Conservation (phyloP, 53 echinoderm and acorn worm genomes). For the Patiria pectinifera region DNA sequence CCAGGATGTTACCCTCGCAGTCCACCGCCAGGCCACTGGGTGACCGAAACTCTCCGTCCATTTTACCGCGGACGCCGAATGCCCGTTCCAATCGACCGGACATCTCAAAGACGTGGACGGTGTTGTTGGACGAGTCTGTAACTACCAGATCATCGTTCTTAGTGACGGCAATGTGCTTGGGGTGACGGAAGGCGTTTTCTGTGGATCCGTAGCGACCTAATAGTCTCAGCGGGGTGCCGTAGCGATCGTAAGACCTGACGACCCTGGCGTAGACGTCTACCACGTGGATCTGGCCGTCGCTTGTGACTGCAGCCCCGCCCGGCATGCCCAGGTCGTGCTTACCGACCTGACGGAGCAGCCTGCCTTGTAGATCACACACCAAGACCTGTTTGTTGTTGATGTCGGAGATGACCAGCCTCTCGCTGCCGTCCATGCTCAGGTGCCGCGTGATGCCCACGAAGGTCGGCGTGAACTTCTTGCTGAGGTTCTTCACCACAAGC, state of each 20-base stretch:
- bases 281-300: conserved; percentile 83
- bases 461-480: conserved; percentile 78
- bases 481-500: conserved; percentile 73
- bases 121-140: conserved; percentile 76
- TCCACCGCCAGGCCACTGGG: conserved; percentile 83
- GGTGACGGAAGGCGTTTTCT: conserved; percentile 78
- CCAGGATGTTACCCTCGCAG: conserved; percentile 77
- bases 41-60: conserved; percentile 76
- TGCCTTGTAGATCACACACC: conserved; percentile 77
- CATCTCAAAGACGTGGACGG: conserved; percentile 83
- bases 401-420: conserved; percentile 81
- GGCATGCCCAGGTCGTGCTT: conserved; percentile 87
- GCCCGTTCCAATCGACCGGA: conserved; percentile 74
- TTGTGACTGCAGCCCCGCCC: conserved; percentile 80
- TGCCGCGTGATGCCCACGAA: conserved; percentile 72
- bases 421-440: conserved; percentile 75
- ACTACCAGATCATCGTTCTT: conserved; percentile 81
- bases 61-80: conserved; percentile 77
- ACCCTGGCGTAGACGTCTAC: conserved; percentile 84
- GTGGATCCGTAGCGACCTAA: conserved; percentile 70
- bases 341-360: conserved; percentile 76
- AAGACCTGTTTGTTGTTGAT: conserved; percentile 82
- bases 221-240: conserved; percentile 69
- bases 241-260: conserved; percentile 74
- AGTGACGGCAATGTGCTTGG: conserved; percentile 83